Conservation (phyloP, 2,797 vertebrate genomes). For the Chromobotia macracanthus region DNA sequence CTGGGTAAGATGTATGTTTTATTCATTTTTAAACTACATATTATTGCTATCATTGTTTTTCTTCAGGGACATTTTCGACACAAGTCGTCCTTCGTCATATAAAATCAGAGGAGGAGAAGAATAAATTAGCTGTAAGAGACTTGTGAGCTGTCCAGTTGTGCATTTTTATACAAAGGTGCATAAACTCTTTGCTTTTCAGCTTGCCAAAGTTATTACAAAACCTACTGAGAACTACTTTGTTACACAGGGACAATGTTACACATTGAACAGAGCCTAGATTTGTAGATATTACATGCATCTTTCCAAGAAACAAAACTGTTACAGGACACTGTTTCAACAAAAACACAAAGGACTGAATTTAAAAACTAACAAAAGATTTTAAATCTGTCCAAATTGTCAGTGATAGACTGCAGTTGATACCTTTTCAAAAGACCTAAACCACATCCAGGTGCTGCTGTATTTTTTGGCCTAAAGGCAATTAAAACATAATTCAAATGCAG, state of each 20-base stretch:
- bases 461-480: slow-evolving; percentile 3
- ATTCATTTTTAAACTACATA: neutral
- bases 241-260: slow-evolving; percentile 44
- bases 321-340: neutral
- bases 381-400: slow-evolving; percentile 8
- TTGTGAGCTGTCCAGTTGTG: slow-evolving; percentile 67
- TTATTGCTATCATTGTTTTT: slow-evolving; percentile 42
- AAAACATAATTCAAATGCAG: slow-evolving; percentile 19
- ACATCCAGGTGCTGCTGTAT: slow-evolving; percentile 40
- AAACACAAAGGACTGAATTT: neutral
- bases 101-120: slow-evolving; percentile 52
- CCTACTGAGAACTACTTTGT: slow-evolving; percentile 33
- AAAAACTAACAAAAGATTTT: neutral
- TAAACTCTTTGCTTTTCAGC: slow-evolving; percentile 53
- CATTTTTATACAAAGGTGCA: slow-evolving; percentile 60
- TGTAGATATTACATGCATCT: slow-evolving; percentile 24
- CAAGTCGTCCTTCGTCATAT: slow-evolving; percentile 98
- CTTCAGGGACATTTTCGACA: slow-evolving; percentile 95
- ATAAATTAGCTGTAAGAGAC: slow-evolving; percentile 55
- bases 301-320: neutral
- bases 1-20: neutral
- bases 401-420: neutral
- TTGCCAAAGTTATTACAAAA: slow-evolving; percentile 62
- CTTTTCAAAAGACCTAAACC: slow-evolving; percentile 4
- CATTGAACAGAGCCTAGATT: slow-evolving; percentile 4